Evolutionary conservation across 2,113 vertebrate species (phyloP).

Genomic region (Montifringilla adamsi): DNA sequence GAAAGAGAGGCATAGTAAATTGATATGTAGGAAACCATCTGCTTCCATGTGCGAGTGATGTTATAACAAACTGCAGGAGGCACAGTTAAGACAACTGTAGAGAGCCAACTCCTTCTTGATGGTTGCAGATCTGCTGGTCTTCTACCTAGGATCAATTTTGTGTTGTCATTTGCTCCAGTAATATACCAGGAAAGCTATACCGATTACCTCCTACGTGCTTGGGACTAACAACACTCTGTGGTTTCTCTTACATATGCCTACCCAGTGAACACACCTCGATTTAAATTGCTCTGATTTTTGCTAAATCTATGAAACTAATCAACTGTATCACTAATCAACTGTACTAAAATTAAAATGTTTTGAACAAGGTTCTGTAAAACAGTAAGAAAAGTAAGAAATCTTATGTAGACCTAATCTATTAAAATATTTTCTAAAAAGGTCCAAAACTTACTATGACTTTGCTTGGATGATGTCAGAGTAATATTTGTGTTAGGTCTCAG

Average conservation of each 20-base stretch:
- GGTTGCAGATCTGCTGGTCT: constrained; percentile 14
- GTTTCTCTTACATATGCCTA: background rate
- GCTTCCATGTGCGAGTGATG: background rate
- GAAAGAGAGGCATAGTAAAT: constrained; percentile 42
- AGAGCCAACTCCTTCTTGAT: background rate
- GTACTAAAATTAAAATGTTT: background rate
- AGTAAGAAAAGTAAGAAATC: background rate
- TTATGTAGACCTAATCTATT: background rate
- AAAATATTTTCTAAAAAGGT: background rate
- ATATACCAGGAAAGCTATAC: background rate
- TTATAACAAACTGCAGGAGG: constrained; percentile 12
- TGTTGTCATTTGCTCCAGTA: background rate
- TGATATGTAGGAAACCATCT: constrained; percentile 46
- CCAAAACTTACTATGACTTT: background rate
- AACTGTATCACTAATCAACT: background rate
- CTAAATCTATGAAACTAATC: background rate
- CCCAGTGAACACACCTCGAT: background rate
- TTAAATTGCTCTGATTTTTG: background rate
- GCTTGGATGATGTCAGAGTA: background rate
- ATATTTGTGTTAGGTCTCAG: background rate
- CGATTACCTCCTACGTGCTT: background rate
- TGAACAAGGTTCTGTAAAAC: background rate
- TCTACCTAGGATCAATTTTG: background rate
- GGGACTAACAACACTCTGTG: background rate
- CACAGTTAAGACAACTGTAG: background rate